Evolutionary conservation across 2,113 vertebrate genomes (phyloP), one percentile per base, ranked within the genome.

Genomic region (Crotalus viridis): DNA sequence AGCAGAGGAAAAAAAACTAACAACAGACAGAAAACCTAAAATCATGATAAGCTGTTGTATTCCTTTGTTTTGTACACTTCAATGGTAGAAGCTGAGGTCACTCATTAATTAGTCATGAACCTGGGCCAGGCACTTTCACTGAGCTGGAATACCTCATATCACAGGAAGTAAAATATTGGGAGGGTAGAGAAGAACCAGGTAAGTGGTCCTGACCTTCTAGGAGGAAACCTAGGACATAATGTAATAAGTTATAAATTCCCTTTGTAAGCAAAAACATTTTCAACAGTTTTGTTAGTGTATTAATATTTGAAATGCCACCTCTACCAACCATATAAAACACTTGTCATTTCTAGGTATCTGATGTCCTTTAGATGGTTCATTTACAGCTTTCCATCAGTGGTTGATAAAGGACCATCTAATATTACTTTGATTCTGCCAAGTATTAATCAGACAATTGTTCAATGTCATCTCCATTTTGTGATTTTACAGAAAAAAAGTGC

Each of bases 301-400:
- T 43, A 81, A 39, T 6, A 81, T 43, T 43, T 81, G 33, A 81
- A 81, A 39, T 15, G 17, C 21, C 9, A 61, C 43, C 54, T 87
- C 51, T 91, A 57, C 24, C 56, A 22, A 57, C 24, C 56, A 22
- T 51, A 33, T 28, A 61, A 43, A 10, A 86, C 59, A n/a, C 3
- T 48, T 48, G 55, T 54, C 54, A 86, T 59, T 17, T 85, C 22
- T 81, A 22, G 51, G 19, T 57, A 7, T 85, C 2, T 57, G 43
- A 19, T 33, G 56, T 59, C 15, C 43, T 57, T 85, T 86, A 59
- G 74, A 85, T 91, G 21, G 19, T 19, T 43, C 55, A 28, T 22
- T 52, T 52, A 59, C n/a, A 86, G 54, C 19, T 43, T 57, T 91
- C 12, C 64, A 91, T 28, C 61, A 89, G 90, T 96, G n/a, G 89